Percentiles rank a stretch among this genome's conserved stretches.
phyloP scores from a whole-genome alignment of 2,888 invertebrate species.

The Latrodectus hesperus region DNA sequence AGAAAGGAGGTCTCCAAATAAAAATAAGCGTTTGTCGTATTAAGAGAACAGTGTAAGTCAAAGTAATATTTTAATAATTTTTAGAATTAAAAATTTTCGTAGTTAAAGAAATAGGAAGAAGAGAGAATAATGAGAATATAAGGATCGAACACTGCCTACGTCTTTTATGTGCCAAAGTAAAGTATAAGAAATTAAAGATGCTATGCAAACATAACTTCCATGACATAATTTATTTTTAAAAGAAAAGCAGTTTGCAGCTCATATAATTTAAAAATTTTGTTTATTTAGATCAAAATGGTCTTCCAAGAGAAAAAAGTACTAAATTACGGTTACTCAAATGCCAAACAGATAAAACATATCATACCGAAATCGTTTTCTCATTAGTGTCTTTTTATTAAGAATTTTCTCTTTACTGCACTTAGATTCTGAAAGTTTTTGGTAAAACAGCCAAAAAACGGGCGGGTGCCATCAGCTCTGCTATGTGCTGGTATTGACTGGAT shows the following conservation, averaged over 20 bases:
- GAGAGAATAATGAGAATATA: background rate
- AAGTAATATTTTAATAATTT: background rate
- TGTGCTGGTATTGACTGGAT: slow-evolving; percentile 61
- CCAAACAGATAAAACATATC: slow-evolving; percentile 68
- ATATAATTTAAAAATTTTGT: background rate
- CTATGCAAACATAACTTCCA: background rate
- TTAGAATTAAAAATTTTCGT: slow-evolving; percentile 9
- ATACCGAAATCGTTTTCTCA: slow-evolving; percentile 59
- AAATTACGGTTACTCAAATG: slow-evolving; percentile 61
- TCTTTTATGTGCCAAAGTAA: slow-evolving; percentile 56
- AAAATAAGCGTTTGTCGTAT: slow-evolving; percentile 3
- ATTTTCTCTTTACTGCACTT: slow-evolving; percentile 67
- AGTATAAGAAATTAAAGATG: slow-evolving; percentile 23
- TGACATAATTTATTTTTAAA: background rate
- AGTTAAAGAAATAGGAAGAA: too few species aligned
- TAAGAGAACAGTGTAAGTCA: background rate
- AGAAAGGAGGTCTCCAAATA: background rate
- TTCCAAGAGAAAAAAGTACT: slow-evolving; percentile 58
- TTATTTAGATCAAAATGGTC: slow-evolving; percentile 65
- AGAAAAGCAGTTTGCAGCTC: slow-evolving; percentile 52
- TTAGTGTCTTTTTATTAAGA: slow-evolving; percentile 65
- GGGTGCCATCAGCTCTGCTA: slow-evolving; percentile 69
- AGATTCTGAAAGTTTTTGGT: slow-evolving; percentile 67
- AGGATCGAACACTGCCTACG: slow-evolving; percentile 50
- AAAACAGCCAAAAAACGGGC: slow-evolving; percentile 66